These are phyloP conservation scores for Toxotes jaculatrix DNA, from an alignment of 2,113 vertebrate genomes.

Conservation along the genomic window DNA sequence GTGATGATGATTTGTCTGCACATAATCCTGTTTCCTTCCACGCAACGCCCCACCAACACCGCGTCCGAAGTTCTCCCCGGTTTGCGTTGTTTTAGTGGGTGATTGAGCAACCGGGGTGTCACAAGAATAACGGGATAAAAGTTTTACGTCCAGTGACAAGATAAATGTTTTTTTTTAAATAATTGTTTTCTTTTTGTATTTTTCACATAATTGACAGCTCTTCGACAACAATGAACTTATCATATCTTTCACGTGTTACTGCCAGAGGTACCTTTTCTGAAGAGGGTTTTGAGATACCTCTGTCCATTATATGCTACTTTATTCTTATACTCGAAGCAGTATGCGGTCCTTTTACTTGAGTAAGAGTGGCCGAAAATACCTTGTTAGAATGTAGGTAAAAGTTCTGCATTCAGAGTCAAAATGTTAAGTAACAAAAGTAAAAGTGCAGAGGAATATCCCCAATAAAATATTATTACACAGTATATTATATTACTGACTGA, in stretches of 20 bases:
- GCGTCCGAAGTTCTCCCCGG: conserved; percentile 66
- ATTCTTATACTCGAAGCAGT: too few relatives aligned
- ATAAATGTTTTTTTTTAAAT: too few relatives aligned
- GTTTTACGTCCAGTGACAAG: neutral
- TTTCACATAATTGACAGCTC: neutral
- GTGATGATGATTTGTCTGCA: conserved; percentile 48
- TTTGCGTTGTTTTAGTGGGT: neutral
- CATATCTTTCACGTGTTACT: neutral
- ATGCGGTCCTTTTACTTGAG: too few relatives aligned
- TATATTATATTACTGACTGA: neutral
- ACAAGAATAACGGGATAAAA: conserved; percentile 20
- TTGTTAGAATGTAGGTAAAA: neutral
- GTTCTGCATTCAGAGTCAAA: neutral
- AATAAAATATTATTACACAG: neutral
- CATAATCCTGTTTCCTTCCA: conserved; percentile 57
- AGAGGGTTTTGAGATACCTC: too few relatives aligned
- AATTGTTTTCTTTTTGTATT: neutral
- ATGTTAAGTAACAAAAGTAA: neutral
- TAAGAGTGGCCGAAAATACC: too few relatives aligned
- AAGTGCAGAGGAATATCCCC: neutral
- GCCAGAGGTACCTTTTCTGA: neutral
- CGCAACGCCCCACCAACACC: conserved; percentile 38
- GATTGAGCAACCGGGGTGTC: conserved; percentile 30
- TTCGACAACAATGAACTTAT: too few relatives aligned
- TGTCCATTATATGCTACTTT: too few relatives aligned